Conservation (phyloP, 2,888 invertebrate genomes). For the Eudasyphora cyanicolor region DNA sequence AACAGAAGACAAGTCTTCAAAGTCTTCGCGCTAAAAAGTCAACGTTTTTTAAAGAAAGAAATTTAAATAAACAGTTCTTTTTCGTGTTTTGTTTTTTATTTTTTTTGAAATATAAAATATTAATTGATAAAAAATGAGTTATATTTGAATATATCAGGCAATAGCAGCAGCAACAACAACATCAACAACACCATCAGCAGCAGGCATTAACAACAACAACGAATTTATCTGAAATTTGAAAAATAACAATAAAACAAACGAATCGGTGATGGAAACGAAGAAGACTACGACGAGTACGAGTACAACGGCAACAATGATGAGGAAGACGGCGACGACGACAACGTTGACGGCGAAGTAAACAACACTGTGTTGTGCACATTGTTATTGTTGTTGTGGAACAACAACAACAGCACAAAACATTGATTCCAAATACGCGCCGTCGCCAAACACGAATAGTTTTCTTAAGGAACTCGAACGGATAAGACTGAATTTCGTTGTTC, state of each 20-base stretch:
- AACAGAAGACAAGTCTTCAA: slow-evolving; percentile 30
- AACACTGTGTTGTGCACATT: too few relatives aligned
- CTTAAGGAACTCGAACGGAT: slow-evolving; percentile 62
- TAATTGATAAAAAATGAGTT: slow-evolving; percentile 60
- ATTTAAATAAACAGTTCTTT: slow-evolving; percentile 1
- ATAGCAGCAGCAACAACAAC: slow-evolving; percentile 16
- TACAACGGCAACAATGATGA: neutral
- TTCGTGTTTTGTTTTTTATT: neutral
- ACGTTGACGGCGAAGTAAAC: neutral
- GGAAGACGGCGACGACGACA: slow-evolving; percentile 33
- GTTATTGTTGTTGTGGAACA: too few relatives aligned
- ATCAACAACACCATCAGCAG: slow-evolving; percentile 43
- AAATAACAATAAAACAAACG: slow-evolving; percentile 15
- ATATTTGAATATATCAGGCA: slow-evolving; percentile 27
- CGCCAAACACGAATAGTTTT: slow-evolving; percentile 56
- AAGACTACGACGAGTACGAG: neutral
- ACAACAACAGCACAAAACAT: slow-evolving; percentile 16
- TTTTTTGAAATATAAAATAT: slow-evolving; percentile 35
- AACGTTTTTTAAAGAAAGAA: slow-evolving; percentile 2
- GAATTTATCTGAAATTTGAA: slow-evolving; percentile 56
- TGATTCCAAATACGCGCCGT: slow-evolving; percentile 5
- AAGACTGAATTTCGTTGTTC: slow-evolving; percentile 61
- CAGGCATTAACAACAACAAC: slow-evolving; percentile 48
- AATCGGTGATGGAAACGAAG: slow-evolving; percentile 39
- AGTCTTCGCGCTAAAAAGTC: slow-evolving; percentile 60